Evolutionary conservation across 2,888 invertebrate species (phyloP).

Genomic region (Amiota minor): DNA sequence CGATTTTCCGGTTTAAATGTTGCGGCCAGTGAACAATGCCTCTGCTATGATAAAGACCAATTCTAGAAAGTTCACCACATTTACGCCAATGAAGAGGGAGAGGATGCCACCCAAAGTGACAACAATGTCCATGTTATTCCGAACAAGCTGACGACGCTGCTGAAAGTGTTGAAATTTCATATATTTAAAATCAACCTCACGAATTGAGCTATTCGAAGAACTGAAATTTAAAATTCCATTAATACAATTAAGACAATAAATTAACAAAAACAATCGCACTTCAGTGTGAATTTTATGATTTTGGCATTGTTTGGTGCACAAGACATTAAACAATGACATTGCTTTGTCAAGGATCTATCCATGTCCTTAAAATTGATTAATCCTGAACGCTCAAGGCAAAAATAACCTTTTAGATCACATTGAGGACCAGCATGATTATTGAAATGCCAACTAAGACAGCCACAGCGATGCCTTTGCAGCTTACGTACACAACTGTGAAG

Average conservation of each 20-base stretch:
- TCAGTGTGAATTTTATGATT: not conserved
- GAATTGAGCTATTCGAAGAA: no score
- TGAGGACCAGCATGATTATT: not conserved
- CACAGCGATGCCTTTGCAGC: not conserved
- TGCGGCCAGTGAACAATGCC: not conserved
- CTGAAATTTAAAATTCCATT: not conserved
- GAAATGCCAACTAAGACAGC: conserved; percentile 20
- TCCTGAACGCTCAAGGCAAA: conserved; percentile 10
- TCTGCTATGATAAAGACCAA: conserved; percentile 15
- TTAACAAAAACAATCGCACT: not conserved
- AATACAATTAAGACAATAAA: not conserved
- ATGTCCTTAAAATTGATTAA: conserved; percentile 1
- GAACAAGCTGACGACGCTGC: conserved; percentile 2
- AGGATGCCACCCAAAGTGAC: conserved; percentile 19
- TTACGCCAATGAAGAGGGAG: not conserved
- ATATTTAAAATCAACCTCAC: not conserved
- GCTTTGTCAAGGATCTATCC: not conserved
- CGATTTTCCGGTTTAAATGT: no score
- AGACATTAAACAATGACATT: conserved; percentile 12
- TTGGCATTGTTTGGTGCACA: not conserved
- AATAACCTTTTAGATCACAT: conserved; percentile 16
- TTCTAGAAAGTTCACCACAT: not conserved
- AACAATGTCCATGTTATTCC: not conserved
- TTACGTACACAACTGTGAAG: conserved; percentile 2
- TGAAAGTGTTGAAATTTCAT: not conserved